These are phyloP conservation scores for Ceratothoa steindachneri DNA, from an alignment of 2,888 invertebrate genomes.

Conservation along the genomic window DNA sequence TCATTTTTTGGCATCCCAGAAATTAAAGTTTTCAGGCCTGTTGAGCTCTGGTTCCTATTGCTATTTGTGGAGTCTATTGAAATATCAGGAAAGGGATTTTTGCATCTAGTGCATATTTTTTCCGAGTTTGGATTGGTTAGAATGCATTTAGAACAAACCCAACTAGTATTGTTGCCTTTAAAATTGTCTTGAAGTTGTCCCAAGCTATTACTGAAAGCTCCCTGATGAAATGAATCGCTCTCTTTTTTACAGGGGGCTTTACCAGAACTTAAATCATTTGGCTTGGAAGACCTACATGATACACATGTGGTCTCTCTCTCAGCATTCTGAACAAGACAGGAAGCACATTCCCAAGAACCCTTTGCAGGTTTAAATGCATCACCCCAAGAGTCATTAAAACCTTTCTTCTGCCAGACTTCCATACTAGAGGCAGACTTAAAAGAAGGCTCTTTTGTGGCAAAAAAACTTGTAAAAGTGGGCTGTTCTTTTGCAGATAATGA, in stretches of 20 bases:
- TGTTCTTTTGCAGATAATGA: slow-evolving; percentile 47
- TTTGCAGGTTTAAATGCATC: slow-evolving; percentile 2
- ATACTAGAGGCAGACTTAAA: neutral
- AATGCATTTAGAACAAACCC: neutral
- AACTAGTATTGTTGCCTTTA: neutral
- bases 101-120: neutral
- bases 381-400: neutral
- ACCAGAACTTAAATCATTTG: neutral
- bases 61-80: neutral
- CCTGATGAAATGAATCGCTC: neutral
- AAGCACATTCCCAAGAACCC: neutral
- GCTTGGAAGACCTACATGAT: neutral
- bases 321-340: neutral
- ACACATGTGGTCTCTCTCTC: neutral
- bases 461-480: too few species aligned
- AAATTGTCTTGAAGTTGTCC: neutral
- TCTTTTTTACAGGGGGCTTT: neutral
- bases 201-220: neutral
- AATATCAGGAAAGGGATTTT: neutral
- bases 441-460: too few species aligned
- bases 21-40: neutral
- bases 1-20: neutral
- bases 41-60: neutral
- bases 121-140: neutral
- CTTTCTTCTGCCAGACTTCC: neutral